Conservation (phyloP, 2,113 vertebrate genomes). For the Gavialis gangeticus region DNA sequence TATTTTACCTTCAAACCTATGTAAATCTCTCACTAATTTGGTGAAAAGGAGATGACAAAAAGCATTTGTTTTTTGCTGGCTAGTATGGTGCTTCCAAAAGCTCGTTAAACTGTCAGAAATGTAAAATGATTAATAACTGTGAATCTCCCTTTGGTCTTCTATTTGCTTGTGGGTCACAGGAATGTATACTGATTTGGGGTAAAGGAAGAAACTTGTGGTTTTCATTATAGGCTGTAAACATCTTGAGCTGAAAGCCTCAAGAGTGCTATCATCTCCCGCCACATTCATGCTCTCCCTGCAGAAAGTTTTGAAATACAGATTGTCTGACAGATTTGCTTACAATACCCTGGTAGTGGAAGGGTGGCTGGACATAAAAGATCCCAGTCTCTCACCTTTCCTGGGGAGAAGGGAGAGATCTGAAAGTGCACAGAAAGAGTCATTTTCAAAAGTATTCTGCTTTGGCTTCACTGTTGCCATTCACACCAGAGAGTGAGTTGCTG, state of each 20-base stretch:
- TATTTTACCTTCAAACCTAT: not conserved
- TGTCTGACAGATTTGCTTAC: slow-evolving; percentile 10
- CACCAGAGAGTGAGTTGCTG: not conserved
- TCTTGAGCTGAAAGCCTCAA: slow-evolving; percentile 59
- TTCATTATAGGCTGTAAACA: slow-evolving; percentile 74
- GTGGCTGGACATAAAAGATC: not conserved
- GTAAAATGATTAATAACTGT: slow-evolving; percentile 41
- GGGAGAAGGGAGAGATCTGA: not conserved
- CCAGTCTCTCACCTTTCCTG: not conserved
- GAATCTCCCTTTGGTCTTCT: slow-evolving; percentile 24
- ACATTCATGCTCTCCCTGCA: slow-evolving; percentile 29
- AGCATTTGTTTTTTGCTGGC: slow-evolving; percentile 5
- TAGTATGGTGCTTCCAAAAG: slow-evolving; percentile 52
- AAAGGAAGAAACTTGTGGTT: slow-evolving; percentile 69
- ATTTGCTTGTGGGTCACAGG: slow-evolving; percentile 59
- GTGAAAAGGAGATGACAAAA: not conserved
- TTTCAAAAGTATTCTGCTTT: not conserved
- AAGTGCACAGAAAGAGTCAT: not conserved
- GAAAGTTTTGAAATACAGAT: slow-evolving; percentile 22
- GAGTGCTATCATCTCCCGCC: slow-evolving; percentile 39
- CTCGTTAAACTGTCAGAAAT: slow-evolving; percentile 66
- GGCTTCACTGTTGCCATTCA: not conserved
- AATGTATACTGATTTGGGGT: slow-evolving; percentile 68
- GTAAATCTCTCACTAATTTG: slow-evolving; percentile 23
- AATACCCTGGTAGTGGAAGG: not conserved